phyloP scores from a whole-genome alignment of 2,888 invertebrate genomes.

The Parnassius glacialis region DNA sequence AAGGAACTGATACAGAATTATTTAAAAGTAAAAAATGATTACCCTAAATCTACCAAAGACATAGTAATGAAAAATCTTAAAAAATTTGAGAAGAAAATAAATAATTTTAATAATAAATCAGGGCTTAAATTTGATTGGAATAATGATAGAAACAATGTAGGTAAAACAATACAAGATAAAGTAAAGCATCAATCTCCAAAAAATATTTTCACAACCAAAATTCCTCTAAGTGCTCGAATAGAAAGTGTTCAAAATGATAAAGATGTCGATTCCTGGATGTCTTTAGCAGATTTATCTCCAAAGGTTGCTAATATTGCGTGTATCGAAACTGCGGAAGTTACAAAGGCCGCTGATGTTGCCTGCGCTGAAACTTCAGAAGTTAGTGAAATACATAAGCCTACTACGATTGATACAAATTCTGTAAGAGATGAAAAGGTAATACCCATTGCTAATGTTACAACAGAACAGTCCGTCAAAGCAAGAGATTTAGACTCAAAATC shows the following conservation, averaged over 20 bases:
- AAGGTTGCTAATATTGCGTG: conserved; percentile 46
- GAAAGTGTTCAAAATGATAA: conserved; percentile 68
- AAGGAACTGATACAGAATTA: conserved; percentile 73
- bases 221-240: conserved; percentile 66
- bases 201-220: conserved; percentile 47
- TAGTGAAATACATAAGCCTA: conserved; percentile 14
- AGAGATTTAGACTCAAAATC: conserved; percentile 59
- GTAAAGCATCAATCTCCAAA: conserved; percentile 57
- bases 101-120: conserved; percentile 44
- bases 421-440: conserved; percentile 20
- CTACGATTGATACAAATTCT: conserved; percentile 3
- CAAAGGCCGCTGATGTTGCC: conserved; percentile 50
- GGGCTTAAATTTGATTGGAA: conserved; percentile 59
- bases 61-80: conserved; percentile 45
- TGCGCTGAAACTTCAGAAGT: conserved; percentile 1
- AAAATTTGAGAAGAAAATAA: conserved; percentile 54
- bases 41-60: conserved; percentile 39
- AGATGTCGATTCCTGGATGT: conserved; percentile 78
- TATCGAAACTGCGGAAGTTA: conserved; percentile 5
- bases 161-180: conserved; percentile 40
- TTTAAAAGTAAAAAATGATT: conserved; percentile 69
- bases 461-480: conserved; percentile 39
- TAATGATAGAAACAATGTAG: conserved; percentile 36
- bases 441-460: conserved; percentile 28
- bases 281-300: conserved; percentile 65